These are phyloP conservation scores for Hippocampus zosterae DNA, from an alignment of 2,113 vertebrate species.

Conservation along the genomic window DNA sequence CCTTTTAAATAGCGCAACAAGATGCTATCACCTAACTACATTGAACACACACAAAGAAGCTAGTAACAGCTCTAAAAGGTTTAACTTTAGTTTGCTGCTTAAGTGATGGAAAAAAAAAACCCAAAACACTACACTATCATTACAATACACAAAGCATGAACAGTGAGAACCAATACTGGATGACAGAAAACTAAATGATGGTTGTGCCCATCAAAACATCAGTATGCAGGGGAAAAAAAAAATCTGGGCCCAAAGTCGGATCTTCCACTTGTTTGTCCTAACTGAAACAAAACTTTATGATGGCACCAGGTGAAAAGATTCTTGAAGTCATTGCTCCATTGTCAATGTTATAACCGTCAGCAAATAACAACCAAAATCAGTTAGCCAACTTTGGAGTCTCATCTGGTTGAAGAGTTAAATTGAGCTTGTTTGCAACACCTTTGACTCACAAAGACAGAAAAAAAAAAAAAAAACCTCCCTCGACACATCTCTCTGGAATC, in stretches of 20 bases:
- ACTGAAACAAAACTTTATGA: neutral
- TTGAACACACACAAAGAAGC: constrained; percentile 43
- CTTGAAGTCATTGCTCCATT: neutral
- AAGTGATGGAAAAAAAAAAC: constrained; percentile 25
- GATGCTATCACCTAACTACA: constrained; percentile 51
- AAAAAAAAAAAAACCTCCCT: constrained; percentile 5
- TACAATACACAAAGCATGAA: constrained; percentile 30
- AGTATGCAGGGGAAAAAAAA: neutral
- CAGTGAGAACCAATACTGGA: constrained; percentile 39
- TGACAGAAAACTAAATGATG: constrained; percentile 4
- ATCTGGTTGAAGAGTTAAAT: neutral
- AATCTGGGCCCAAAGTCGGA: constrained; percentile 20
- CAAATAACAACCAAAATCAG: neutral
- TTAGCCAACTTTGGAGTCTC: neutral
- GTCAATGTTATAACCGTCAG: neutral
- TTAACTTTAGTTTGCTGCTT: constrained; percentile 33
- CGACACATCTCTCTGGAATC: constrained; percentile 9
- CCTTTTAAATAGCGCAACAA: constrained; percentile 60
- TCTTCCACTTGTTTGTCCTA: neutral
- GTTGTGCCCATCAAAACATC: constrained; percentile 18
- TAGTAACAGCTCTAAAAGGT: constrained; percentile 49
- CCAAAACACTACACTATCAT: constrained; percentile 18
- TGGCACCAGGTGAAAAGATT: neutral
- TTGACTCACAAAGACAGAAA: constrained; percentile 4
- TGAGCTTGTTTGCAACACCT: neutral